Conservation (phyloP, 1,140 invertebrate genomes). For the Drosophila sturtevanti region DNA sequence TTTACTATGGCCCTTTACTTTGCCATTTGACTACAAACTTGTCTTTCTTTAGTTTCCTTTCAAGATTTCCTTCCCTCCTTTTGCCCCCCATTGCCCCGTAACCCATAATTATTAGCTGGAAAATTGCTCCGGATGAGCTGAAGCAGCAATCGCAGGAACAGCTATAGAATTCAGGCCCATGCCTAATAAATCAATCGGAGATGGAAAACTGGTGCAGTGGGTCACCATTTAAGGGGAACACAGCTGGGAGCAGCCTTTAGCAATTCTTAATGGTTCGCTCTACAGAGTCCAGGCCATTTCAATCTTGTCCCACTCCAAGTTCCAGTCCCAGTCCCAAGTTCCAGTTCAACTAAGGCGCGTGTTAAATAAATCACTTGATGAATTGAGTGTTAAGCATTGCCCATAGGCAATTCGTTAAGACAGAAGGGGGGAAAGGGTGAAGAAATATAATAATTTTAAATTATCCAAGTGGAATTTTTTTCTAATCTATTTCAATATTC, state of each 20-base stretch:
- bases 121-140: slow-evolving; percentile 73
- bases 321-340: slow-evolving; percentile 13
- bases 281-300: slow-evolving; percentile 19
- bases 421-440: not conserved
- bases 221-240: slow-evolving; percentile 49
- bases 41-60: slow-evolving; percentile 40
- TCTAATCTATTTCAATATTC: not conserved
- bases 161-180: slow-evolving; percentile 4
- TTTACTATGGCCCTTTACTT: slow-evolving; percentile 59
- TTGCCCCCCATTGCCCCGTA: slow-evolving; percentile 1
- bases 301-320: slow-evolving; percentile 14
- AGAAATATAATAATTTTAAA: slow-evolving; percentile 2
- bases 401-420: slow-evolving; percentile 16
- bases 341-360: slow-evolving; percentile 42
- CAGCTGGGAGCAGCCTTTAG: slow-evolving; percentile 49
- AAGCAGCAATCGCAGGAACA: slow-evolving; percentile 15
- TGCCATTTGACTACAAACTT: slow-evolving; percentile 19
- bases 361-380: slow-evolving; percentile 79
- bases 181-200: slow-evolving; percentile 69
- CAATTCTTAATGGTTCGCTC: slow-evolving; percentile 62
- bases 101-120: slow-evolving; percentile 74
- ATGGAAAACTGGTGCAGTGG: slow-evolving; percentile 68
- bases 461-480: not conserved
- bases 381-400: slow-evolving; percentile 58
- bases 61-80: slow-evolving; percentile 26